These are phyloP conservation scores for Cepaea hortensis DNA, from an alignment of 2,888 invertebrate genomes.

Conservation along the genomic window DNA sequence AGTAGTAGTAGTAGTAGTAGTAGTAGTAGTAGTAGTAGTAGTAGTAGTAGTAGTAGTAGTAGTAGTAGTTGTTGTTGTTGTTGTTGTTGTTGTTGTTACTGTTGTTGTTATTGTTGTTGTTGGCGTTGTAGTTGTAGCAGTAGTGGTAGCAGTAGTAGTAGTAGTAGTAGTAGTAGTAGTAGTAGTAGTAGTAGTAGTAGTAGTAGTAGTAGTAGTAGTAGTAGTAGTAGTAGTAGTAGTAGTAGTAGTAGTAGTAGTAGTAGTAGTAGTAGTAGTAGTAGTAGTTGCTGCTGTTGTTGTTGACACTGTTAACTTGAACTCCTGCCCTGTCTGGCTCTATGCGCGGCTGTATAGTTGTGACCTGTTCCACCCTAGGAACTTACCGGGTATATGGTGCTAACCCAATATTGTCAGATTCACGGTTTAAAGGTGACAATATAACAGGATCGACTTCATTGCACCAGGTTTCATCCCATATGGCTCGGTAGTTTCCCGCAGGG, in stretches of 20 bases:
- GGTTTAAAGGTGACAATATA: too few species aligned
- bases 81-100: background rate
- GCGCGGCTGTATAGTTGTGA: too few species aligned
- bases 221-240: background rate
- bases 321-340: too few species aligned
- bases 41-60: slow-evolving; percentile 31
- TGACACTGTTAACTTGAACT: background rate
- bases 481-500: too few species aligned
- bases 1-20: slow-evolving; percentile 28
- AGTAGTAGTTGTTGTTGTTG: slow-evolving; percentile 11
- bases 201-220: background rate
- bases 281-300: background rate
- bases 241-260: slow-evolving; percentile 1
- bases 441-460: too few species aligned
- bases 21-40: slow-evolving; percentile 41
- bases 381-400: too few species aligned
- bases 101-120: too few species aligned
- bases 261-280: background rate
- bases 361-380: too few species aligned
- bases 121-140: background rate
- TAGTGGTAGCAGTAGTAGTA: background rate
- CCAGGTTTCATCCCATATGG: too few species aligned
- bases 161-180: slow-evolving; percentile 14
- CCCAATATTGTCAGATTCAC: too few species aligned
- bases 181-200: background rate